Percentiles rank a stretch among this genome's conserved stretches.
Conservation (phyloP, 2,888 invertebrate species). For the Autographa pulchrina region DNA sequence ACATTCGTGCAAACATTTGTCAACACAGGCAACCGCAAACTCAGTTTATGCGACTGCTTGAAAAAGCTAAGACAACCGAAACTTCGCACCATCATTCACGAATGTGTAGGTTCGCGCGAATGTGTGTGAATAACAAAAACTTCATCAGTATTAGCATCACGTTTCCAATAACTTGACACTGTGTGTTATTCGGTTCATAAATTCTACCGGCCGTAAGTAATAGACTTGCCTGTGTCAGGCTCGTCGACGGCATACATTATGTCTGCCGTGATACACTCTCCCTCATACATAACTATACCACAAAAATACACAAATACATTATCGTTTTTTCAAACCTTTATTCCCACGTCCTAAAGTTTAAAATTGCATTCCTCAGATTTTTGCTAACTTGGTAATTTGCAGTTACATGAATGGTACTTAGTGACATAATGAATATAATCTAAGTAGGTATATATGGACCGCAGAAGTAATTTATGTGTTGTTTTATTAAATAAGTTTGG, state of each 20-base stretch:
- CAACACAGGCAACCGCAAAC: no score
- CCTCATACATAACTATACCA: conserved; percentile 45
- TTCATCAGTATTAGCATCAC: conserved; percentile 79
- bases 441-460: conserved; percentile 32
- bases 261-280: conserved; percentile 68
- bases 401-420: conserved; percentile 46
- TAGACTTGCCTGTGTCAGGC: conserved; percentile 81
- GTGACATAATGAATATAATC: conserved; percentile 44
- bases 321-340: conserved; percentile 35
- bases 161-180: conserved; percentile 84
- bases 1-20: no score
- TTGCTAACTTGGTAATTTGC: conserved; percentile 11
- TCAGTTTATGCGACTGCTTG: no score
- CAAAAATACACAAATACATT: conserved; percentile 33
- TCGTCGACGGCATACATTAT: conserved; percentile 82
- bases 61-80: background rate
- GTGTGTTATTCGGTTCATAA: conserved; percentile 83
- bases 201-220: conserved; percentile 80
- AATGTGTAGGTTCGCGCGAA: background rate
- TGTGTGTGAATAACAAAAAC: conserved; percentile 43
- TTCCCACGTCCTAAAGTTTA: conserved; percentile 33
- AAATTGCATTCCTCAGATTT: conserved; percentile 9
- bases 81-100: background rate
- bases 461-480: conserved; percentile 22
- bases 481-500: conserved; percentile 34